Evolutionary conservation across 2,797 vertebrate genomes (phyloP), one percentile per base, ranked within the genome.

Genomic region (Steatocranus sp.): DNA sequence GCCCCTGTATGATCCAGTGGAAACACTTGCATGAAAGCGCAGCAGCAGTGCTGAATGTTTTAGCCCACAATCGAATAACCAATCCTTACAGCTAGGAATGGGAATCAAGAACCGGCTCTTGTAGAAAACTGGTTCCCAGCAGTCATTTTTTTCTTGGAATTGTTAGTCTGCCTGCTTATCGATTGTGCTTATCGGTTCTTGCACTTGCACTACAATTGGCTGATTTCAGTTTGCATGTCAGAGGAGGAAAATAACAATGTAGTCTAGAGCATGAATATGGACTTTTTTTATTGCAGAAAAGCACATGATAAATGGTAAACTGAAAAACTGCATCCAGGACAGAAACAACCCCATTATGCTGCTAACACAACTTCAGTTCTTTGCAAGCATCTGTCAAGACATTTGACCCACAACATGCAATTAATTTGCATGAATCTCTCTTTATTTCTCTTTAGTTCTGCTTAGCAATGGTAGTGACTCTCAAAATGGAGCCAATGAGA

Each of bases 11-110:
- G 82, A 81, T 88, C 86, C 75, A 76, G 68, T 32, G 66, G 73
- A 82, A 86, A 80, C 80, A 85, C 70, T 78, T 76, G 54, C 75
- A 63, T 70, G 76, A 88, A 76, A 86, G 54, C 76, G 83, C 76
- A 83, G 83, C 36, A 84, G 70, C 63, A 68, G 63, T 34, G 27
- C 81, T 78, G 61, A 82, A 79, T 81, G 80, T 77, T 85, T 87
- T 38, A 87, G 75, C 75, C 50, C 66, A 84, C 56, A 75, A 51
- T 68, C 66, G 25, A 79, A 84, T 79, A 81, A 80, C 32, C 34
- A 81, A 77, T 49, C 75, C 51, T 23, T 7, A 53, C 68, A 70
- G 58, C 7, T 61, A 61, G 0, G 11, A 34, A 61, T 61, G 18
- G 56, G 56, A 61, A 61, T 36, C 56, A 36, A 61, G 32, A 36